phyloP scores from a whole-genome alignment of 2,888 invertebrate genomes.

The Metalampra italica region DNA sequence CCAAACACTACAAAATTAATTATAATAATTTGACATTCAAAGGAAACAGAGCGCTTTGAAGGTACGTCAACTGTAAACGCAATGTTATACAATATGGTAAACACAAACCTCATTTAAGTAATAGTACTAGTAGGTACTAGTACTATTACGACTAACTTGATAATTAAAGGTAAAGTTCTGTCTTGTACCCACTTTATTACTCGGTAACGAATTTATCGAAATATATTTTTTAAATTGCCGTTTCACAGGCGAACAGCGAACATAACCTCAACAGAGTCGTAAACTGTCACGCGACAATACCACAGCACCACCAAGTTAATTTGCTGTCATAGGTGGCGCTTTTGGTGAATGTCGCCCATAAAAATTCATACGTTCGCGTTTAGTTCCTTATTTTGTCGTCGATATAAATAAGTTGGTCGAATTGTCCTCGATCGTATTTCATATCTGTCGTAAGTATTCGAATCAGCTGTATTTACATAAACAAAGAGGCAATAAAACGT shows the following conservation, averaged over 20 bases:
- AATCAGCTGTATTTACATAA: constrained; percentile 11
- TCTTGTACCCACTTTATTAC: not conserved
- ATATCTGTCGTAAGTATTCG: constrained; percentile 6
- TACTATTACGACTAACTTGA: too few species aligned
- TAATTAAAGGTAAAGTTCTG: too few species aligned
- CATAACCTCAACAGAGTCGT: constrained; percentile 1
- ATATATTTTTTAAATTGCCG: not conserved
- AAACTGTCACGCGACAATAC: constrained; percentile 5
- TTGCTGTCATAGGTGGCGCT: not conserved
- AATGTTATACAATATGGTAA: too few species aligned
- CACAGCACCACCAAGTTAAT: not conserved
- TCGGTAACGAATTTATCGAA: not conserved
- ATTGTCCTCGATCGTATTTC: not conserved
- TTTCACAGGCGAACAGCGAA: constrained; percentile 6
- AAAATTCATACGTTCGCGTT: too few species aligned
- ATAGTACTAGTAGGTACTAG: too few species aligned
- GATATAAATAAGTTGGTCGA: not conserved
- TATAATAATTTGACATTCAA: too few species aligned
- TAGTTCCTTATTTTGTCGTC: not conserved
- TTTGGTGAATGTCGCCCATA: not conserved
- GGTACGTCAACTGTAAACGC: too few species aligned
- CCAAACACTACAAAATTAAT: too few species aligned
- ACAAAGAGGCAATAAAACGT: constrained; percentile 15
- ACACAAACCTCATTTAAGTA: too few species aligned
- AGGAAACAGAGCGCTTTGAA: too few species aligned